Evolutionary conservation across 2,797 vertebrate genomes (phyloP), one percentile per base, ranked within the genome.

Genomic region (Hydrolagus colliei): DNA sequence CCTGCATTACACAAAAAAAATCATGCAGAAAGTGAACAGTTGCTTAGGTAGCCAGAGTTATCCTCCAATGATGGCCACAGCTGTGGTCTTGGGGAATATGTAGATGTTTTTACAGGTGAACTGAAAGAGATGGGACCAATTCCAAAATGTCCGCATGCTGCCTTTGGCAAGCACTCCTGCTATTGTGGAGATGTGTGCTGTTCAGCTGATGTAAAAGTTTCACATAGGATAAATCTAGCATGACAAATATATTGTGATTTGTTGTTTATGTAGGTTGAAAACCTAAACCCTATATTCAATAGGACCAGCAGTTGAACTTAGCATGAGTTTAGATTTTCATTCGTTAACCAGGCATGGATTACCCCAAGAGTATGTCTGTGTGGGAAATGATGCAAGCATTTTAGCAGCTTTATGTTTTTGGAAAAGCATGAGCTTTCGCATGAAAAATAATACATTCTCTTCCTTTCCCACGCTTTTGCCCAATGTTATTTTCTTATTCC

Each of bases 41-140:
- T 84, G 79, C 32, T 84, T 84, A 71, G 79, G 9, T 94, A 93
- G 93, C 86, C 14, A 52, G 94, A 94, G 93, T 94, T 92, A 93
- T 95, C 94, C 92, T 93, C 93, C 93, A 94, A 93, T 93, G 92
- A 92, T 93, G 93, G 91, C 91, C 93, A 92, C 95, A 94, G 95
- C 94, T 95, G 94, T 91, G 93, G 90, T 94, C 92, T 91, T 93
- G 93, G 92, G 92, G 94, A 93, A 93, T 92, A 92, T 89, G 89
- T 94, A 94, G 93, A 95, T 95, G 94, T 95, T 95, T 95, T 94
- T 92, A 95, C 94, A 95, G 95, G 95, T 95, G 94, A 95, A 94
- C 93, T 92, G 92, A 95, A 93, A 94, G 92, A 93, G 92, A 93
- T 94, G 94, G 94, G 93, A 93, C 90, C 92, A 87, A 88, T 91